These are phyloP conservation scores for Cataglyphis livida DNA, from an alignment of 2,888 invertebrate genomes.

Conservation along the genomic window DNA sequence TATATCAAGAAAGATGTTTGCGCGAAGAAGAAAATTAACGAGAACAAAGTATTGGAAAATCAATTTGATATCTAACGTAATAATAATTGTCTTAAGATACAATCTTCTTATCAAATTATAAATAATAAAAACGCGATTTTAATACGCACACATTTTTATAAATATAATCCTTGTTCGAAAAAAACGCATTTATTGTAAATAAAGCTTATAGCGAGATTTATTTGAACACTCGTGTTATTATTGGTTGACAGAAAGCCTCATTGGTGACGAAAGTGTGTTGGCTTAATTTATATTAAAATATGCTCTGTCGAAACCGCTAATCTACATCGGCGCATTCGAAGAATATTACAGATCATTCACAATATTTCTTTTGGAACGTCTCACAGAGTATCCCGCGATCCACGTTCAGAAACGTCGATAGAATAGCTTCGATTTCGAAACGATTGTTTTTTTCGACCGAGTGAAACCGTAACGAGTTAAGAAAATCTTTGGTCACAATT, in stretches of 20 bases:
- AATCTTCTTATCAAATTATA: neutral
- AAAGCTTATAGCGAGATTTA: neutral
- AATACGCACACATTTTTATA: neutral
- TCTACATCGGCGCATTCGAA: neutral
- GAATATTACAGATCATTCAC: neutral
- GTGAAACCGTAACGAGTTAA: neutral
- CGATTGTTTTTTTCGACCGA: neutral
- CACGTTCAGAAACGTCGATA: neutral
- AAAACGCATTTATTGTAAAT: neutral
- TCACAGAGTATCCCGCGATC: neutral
- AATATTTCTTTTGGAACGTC: neutral
- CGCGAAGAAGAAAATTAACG: neutral
- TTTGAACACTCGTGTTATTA: neutral
- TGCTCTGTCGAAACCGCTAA: slow-evolving; percentile 14
- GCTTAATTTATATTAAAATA: slow-evolving; percentile 30
- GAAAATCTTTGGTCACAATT: neutral
- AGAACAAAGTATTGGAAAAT: neutral
- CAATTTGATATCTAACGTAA: neutral
- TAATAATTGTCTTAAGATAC: neutral
- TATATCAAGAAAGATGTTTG: slow-evolving; percentile 1
- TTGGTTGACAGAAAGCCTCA: neutral
- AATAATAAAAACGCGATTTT: neutral
- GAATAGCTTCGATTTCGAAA: neutral
- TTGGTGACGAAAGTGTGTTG: neutral
- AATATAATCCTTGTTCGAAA: neutral